phyloP scores from a whole-genome alignment of 2,888 invertebrate genomes.

The Holacanthella duospinosa region DNA sequence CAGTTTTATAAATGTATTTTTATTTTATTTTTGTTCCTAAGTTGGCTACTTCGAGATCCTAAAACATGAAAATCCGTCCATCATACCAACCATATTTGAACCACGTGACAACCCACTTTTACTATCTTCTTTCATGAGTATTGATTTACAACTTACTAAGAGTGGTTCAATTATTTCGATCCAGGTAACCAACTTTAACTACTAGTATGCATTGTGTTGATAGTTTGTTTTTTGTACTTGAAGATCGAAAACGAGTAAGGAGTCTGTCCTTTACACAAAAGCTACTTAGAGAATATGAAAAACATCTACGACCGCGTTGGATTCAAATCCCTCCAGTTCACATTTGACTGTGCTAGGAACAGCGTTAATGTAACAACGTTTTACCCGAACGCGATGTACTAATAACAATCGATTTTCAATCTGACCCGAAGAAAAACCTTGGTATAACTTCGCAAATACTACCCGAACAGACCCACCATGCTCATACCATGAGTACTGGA shows the following conservation, averaged over 20 bases:
- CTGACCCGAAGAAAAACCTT: slow-evolving; percentile 43
- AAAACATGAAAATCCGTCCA: slow-evolving; percentile 46
- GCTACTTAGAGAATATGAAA: slow-evolving; percentile 43
- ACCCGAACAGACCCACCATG: slow-evolving; percentile 48
- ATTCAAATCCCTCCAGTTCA: slow-evolving; percentile 44
- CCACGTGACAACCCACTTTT: slow-evolving; percentile 43
- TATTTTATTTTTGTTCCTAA: no score
- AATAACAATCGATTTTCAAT: slow-evolving; percentile 49
- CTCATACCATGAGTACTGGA: slow-evolving; percentile 53
- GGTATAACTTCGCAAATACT: slow-evolving; percentile 43
- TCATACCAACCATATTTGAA: slow-evolving; percentile 42
- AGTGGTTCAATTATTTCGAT: slow-evolving; percentile 48
- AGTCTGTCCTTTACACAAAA: slow-evolving; percentile 35
- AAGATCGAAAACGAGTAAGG: slow-evolving; percentile 49
- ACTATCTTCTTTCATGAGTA: slow-evolving; percentile 42
- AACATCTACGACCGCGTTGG: slow-evolving; percentile 41
- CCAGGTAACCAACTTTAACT: slow-evolving; percentile 38
- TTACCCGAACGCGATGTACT: slow-evolving; percentile 42
- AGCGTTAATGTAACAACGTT: slow-evolving; percentile 41
- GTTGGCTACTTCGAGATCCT: slow-evolving; percentile 48
- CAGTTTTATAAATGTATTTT: no score
- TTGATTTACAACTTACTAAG: slow-evolving; percentile 43
- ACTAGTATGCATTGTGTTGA: no score
- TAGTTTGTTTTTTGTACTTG: slow-evolving; percentile 7
- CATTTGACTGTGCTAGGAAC: slow-evolving; percentile 44